Evolutionary conservation across 2,888 invertebrate species (phyloP).

Genomic region (Drosophila melanosoma): DNA sequence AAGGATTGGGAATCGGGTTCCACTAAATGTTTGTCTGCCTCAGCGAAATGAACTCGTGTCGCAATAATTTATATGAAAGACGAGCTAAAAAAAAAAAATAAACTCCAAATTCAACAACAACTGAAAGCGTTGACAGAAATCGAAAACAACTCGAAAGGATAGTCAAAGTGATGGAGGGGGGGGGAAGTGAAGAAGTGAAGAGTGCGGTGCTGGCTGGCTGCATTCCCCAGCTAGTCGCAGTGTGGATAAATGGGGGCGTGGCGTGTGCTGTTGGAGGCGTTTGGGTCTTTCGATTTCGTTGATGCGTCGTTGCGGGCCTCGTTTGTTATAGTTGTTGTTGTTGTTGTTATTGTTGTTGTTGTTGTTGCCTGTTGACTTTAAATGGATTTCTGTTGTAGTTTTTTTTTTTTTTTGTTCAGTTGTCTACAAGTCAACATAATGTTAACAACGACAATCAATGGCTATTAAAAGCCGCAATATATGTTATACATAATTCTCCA

Average conservation of each 20-base stretch:
- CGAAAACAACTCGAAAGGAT: conserved; percentile 34
- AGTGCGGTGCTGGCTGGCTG: conserved; percentile 22
- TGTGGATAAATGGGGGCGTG: neutral
- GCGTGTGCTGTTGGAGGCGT: conserved; percentile 44
- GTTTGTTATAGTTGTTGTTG: conserved; percentile 27
- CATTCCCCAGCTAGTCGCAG: conserved; percentile 16
- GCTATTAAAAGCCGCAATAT: conserved; percentile 74
- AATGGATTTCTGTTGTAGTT: conserved; percentile 79
- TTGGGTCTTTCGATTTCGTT: conserved; percentile 57
- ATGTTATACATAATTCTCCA: conserved; percentile 62
- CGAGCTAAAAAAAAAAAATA: conserved; percentile 20
- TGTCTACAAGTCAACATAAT: conserved; percentile 75
- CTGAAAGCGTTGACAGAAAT: conserved; percentile 53
- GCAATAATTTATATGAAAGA: conserved; percentile 72
- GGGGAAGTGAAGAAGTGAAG: neutral
- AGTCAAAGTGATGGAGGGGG: neutral
- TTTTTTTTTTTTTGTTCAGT: conserved; percentile 23
- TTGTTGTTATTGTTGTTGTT: neutral
- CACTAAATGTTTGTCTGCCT: conserved; percentile 42
- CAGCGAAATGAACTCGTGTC: conserved; percentile 66
- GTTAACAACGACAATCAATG: conserved; percentile 79
- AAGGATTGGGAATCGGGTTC: conserved; percentile 23
- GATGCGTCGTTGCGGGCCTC: conserved; percentile 35
- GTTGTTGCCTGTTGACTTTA: conserved; percentile 42
- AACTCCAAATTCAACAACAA: conserved; percentile 5